Evolutionary conservation across 2,888 invertebrate genomes (phyloP), one percentile per base, ranked within the genome.

Genomic region (Shargacucullia verbasci): DNA sequence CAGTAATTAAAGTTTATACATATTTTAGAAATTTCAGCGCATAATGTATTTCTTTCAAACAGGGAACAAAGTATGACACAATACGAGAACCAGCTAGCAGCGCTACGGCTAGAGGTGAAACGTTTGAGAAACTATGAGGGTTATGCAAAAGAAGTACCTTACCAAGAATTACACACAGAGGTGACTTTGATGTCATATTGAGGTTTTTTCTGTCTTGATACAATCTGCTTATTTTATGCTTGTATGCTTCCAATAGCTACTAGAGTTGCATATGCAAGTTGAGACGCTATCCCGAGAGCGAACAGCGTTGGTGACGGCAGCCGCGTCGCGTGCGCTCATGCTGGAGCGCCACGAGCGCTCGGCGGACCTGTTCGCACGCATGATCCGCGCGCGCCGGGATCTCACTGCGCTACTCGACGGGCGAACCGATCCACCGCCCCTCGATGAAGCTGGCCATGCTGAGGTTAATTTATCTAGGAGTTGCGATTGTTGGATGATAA

Each of bases 291-390:
- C 83, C 0, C 88, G 88, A 1, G 93, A 93, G 73, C 89, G 92
- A 1, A 75, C 86, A 0, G 85, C 90, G 5, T 70, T 94, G 66
- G 84, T 90, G 47, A 81, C 85, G 1, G 89, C 89, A 0, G 91
- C 91, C 0, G 91, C 91, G 11, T 88, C 91, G 0, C 86, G 90
- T 1, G 88, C 91, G 1, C 85, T 94, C 1, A 90, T 92, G 93
- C 68, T 94, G 61, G 93, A 94, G 82, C 81, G 93, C 0, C 89
- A 93, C 69, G 93, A 94, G 71, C 88, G 91, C 2, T 85, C 90
- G 1, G 90, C 90, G 0, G 89, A 90, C 5, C 72, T 91, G 40
- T 93, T 93, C 62, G 84, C 89, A 0, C 76, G 81, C 2, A 84
- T 88, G 70, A 82, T 87, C 1, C 83, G 89, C 33, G 85, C 88